These are phyloP conservation scores for Pseudomyrmex cubaensis DNA, from an alignment of 1,140 invertebrate species.

Conservation along the genomic window DNA sequence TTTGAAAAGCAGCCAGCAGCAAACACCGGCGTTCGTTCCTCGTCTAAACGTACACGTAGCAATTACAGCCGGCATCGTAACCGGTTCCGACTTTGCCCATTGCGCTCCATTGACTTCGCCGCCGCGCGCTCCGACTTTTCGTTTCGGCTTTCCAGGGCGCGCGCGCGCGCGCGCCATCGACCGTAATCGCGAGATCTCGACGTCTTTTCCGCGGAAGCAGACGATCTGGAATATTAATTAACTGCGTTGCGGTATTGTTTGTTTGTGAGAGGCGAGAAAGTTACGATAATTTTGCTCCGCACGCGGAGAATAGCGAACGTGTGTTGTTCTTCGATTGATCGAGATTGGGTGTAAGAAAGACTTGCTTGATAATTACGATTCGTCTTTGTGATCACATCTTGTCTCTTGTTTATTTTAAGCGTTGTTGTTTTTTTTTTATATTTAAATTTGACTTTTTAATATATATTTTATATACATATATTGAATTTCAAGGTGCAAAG, in stretches of 20 bases:
- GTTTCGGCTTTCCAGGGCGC: conserved; percentile 61
- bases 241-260: neutral
- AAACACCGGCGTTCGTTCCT: conserved; percentile 41
- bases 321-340: neutral
- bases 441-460: too few species aligned
- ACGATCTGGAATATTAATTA: conserved; percentile 24
- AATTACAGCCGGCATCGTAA: conserved; percentile 73
- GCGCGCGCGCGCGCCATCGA: conserved; percentile 6
- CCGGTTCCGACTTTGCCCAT: conserved; percentile 75
- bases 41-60: conserved; percentile 75
- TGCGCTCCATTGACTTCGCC: conserved; percentile 73
- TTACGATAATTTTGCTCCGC: conserved; percentile 11
- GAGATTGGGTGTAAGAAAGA: neutral
- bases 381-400: conserved; percentile 15
- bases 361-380: neutral
- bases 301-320: neutral
- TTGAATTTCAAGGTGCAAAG: neutral
- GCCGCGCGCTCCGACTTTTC: conserved; percentile 4
- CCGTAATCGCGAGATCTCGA: neutral
- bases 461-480: neutral
- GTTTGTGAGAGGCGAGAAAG: conserved; percentile 2
- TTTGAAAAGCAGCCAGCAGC: conserved; percentile 22
- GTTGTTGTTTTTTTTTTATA: too few species aligned
- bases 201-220: conserved; percentile 27
- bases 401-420: neutral